Evolutionary conservation across 2,113 vertebrate species (phyloP).

Genomic region (Phalacrocorax brasilianus): DNA sequence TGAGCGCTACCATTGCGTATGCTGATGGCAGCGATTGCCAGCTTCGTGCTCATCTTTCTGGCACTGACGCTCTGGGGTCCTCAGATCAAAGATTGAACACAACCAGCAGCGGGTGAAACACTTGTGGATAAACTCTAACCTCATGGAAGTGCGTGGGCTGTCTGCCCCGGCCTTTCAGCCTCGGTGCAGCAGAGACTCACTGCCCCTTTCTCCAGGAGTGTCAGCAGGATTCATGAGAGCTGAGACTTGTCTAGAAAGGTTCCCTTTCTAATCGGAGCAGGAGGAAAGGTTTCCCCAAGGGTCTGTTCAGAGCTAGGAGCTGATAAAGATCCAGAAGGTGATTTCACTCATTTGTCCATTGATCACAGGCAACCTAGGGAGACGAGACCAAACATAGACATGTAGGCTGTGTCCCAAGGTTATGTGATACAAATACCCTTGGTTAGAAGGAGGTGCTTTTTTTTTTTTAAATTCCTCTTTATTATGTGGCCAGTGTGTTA

Average conservation of each 20-base stretch:
- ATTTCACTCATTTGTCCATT: constrained; percentile 52
- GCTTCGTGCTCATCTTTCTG: neutral
- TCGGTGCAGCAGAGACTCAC: neutral
- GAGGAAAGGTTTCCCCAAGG: neutral
- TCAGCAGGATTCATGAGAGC: neutral
- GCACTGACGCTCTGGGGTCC: neutral
- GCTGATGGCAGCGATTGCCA: neutral
- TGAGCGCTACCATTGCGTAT: fast-evolving
- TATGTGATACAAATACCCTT: constrained; percentile 41
- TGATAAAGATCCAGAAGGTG: constrained; percentile 62
- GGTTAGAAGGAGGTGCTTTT: neutral
- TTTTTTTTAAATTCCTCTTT: neutral
- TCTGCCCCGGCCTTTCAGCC: neutral
- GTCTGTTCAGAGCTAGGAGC: constrained; percentile 27
- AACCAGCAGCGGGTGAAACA: neutral
- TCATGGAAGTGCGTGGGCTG: fast-evolving
- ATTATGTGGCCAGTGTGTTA: constrained; percentile 45
- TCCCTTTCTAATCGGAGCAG: neutral
- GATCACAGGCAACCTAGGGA: constrained; percentile 62
- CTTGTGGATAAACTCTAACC: neutral
- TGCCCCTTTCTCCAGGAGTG: neutral
- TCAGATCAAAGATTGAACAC: neutral
- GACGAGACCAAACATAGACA: constrained; percentile 63
- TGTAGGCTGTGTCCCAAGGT: constrained; percentile 43
- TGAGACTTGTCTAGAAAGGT: neutral